Base-by-base conservation (phyloP, 2,113 vertebrate species). In the Ictidomys tridecemlineatus region DNA sequence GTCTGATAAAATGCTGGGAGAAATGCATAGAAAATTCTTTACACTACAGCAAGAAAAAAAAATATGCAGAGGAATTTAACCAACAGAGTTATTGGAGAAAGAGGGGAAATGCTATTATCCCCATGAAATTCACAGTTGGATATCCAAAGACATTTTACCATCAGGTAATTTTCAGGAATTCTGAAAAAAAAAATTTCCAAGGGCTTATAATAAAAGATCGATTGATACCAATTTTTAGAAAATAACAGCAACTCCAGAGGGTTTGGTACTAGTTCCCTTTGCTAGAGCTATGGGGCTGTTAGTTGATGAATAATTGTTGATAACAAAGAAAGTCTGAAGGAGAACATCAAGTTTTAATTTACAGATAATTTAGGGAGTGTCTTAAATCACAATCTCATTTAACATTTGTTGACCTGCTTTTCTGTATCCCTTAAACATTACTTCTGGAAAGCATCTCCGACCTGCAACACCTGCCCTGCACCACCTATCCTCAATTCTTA, bases 31-130 rank as follows among this genome's bases (percentile, higher is more conserved):
- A 93, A 42, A 99, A 97, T 56, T 97, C 98, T 2, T 98, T 97
- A 42, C 98, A 98, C 92, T 67, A 48, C 14, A 87, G n/a, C 42
- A 95, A 98, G 53, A 42, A 97, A 96, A 73, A 96, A 73, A 58
- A 12, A 18, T 96, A 95, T 37, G 42, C 96, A 1, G 93, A 98
- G 34, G 97, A 96, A 89, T 99, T 99, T 63, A 99, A 99, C 97
- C 96, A 97, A 85, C 97, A 98, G 93, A 99, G 98, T 96, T 98
- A 96, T 78, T 99, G 98, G 99, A 99, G 98, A 97, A 99, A 99
- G 97, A 99, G 97, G 89, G 99, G 99, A 13, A 97, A 99, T 18
- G 63, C 98, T 70, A 97, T 99, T 61, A 95, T 99, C 28, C 99
- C 99, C 39, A 98, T 99, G 37, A 99, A 99, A 95, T 99, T 98